phyloP scores from a whole-genome alignment of 2,113 vertebrate genomes.

The Syngnathoides biaculeatus region DNA sequence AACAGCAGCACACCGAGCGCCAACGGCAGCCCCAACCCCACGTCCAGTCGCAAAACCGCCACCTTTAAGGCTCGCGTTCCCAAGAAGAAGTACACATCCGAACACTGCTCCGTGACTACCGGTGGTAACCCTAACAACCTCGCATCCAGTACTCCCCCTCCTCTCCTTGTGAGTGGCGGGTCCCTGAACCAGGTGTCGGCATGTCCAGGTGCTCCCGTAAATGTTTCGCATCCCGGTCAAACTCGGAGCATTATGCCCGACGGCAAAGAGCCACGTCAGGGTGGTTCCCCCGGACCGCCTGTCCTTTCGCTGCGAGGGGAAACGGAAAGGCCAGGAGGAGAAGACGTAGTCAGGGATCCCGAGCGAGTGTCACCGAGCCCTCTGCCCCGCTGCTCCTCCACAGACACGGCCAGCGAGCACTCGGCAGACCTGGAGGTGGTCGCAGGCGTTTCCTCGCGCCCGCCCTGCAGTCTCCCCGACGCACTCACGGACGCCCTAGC shows the following conservation, averaged over 20 bases:
- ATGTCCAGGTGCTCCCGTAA: conserved; percentile 36
- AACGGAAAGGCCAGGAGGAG: conserved; percentile 38
- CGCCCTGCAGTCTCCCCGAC: conserved; percentile 43
- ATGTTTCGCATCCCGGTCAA: conserved; percentile 32
- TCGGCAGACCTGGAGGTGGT: conserved; percentile 80
- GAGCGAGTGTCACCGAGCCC: conserved; percentile 62
- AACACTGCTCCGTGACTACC: conserved; percentile 66
- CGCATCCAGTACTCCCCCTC: conserved; percentile 49
- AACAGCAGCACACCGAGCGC: conserved; percentile 69
- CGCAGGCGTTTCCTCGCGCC: conserved; percentile 21
- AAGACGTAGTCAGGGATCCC: conserved; percentile 38
- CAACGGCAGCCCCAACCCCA: conserved; percentile 76
- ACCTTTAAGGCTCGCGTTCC: conserved; percentile 87
- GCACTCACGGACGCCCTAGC: conserved; percentile 71
- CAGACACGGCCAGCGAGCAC: conserved; percentile 89
- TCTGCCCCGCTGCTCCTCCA: conserved; percentile 81
- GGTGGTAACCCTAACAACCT: conserved; percentile 62
- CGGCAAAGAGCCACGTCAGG: conserved; percentile 30
- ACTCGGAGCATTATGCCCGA: conserved; percentile 42
- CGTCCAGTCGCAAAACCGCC: conserved; percentile 83
- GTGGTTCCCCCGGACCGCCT: conserved; percentile 51
- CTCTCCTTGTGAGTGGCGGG: conserved; percentile 28
- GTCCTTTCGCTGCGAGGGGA: conserved; percentile 47
- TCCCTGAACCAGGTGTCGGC: conserved; percentile 41
- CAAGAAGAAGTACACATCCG: conserved; percentile 86